phyloP scores from a whole-genome alignment of 1,140 invertebrate genomes.

The Drosophila dunni region DNA sequence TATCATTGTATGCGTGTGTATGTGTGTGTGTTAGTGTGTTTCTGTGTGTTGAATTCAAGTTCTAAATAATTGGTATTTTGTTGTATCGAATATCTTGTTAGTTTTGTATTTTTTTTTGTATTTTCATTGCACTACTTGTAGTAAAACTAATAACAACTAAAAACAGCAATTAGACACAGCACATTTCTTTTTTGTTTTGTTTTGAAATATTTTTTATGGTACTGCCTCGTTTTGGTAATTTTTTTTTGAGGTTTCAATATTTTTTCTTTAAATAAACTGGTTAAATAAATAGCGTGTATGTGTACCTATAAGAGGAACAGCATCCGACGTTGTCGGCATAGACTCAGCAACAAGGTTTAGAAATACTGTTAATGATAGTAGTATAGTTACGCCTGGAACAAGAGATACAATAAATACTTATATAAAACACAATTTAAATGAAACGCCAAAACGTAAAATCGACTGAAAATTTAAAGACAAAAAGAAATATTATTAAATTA shows the following conservation, averaged over 20 bases:
- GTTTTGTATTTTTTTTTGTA: slow-evolving; percentile 42
- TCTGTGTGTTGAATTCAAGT: slow-evolving; percentile 37
- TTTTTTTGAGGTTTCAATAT: slow-evolving; percentile 33
- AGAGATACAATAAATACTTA: slow-evolving; percentile 80
- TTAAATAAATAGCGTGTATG: slow-evolving; percentile 72
- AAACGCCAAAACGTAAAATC: slow-evolving; percentile 64
- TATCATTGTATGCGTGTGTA: not conserved
- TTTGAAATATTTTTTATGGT: slow-evolving; percentile 25
- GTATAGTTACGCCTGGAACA: slow-evolving; percentile 97
- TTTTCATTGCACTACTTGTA: slow-evolving; percentile 76
- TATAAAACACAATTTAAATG: slow-evolving; percentile 69
- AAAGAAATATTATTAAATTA: slow-evolving; percentile 64
- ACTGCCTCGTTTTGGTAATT: slow-evolving; percentile 22
- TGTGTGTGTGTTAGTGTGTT: slow-evolving; percentile 17
- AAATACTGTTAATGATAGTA: slow-evolving; percentile 99
- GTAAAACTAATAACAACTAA: slow-evolving; percentile 79
- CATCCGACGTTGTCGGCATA: slow-evolving; percentile 95
- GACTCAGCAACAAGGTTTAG: slow-evolving; percentile 96
- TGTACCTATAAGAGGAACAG: slow-evolving; percentile 90
- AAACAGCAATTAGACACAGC: slow-evolving; percentile 66
- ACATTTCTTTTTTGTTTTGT: slow-evolving; percentile 41
- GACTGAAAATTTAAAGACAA: slow-evolving; percentile 65
- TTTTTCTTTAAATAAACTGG: slow-evolving; percentile 25
- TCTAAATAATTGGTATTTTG: slow-evolving; percentile 77
- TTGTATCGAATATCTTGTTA: slow-evolving; percentile 52